Evolutionary conservation across 2,888 invertebrate genomes (phyloP).

Genomic region (Kryphioiulus occultus): DNA sequence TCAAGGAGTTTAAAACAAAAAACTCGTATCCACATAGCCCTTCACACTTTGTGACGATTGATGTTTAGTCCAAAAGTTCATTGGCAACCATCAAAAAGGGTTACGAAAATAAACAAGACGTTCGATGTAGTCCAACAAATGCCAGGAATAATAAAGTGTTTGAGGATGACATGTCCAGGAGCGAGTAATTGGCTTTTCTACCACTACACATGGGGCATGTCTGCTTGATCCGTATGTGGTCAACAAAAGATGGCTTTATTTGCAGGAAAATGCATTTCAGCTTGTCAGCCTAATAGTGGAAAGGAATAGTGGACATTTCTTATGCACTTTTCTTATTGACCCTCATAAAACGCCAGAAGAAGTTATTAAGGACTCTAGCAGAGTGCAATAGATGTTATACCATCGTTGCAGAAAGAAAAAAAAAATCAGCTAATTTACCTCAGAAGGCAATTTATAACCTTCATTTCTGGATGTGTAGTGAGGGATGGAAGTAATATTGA

Average conservation of each 20-base stretch:
- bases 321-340: neutral
- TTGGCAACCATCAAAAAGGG: neutral
- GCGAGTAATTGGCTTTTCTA: slow-evolving; percentile 33
- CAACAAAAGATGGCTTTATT: slow-evolving; percentile 25
- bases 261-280: slow-evolving; percentile 32
- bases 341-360: neutral
- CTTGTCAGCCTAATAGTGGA: neutral
- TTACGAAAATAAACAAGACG: neutral
- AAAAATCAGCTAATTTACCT: neutral
- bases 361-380: neutral
- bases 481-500: neutral
- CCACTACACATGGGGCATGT: neutral
- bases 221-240: neutral
- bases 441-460: neutral
- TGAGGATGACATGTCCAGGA: slow-evolving; percentile 27
- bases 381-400: neutral
- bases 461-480: neutral
- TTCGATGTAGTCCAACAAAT: neutral
- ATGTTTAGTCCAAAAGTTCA: neutral
- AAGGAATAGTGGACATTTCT: neutral
- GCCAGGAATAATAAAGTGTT: slow-evolving; percentile 26
- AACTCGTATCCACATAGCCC: too few relatives aligned
- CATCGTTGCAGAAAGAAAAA: neutral
- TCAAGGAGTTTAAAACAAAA: neutral
- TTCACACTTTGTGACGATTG: neutral